Percentiles rank a stretch among this genome's conserved stretches.
Conservation (phyloP, 2,888 invertebrate species). For the Rhamphomyia laevipes region DNA sequence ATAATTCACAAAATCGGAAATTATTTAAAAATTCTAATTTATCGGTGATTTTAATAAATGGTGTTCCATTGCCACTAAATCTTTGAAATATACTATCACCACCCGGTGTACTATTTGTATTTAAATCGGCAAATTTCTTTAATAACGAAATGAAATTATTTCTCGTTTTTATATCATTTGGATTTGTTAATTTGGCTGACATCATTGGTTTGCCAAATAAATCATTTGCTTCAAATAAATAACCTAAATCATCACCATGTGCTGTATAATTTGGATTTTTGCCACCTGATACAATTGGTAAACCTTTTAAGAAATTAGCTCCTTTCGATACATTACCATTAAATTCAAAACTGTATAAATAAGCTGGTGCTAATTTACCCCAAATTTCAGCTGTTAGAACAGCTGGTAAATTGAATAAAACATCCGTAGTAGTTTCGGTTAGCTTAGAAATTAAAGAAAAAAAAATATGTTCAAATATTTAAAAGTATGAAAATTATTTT, state of each 20-base stretch:
- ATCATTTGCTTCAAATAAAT: constrained; percentile 55
- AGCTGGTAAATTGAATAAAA: constrained; percentile 65
- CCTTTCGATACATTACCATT: constrained; percentile 48
- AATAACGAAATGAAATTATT: constrained; percentile 53
- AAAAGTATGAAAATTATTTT: background rate
- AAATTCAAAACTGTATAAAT: constrained; percentile 65
- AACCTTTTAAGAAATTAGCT: constrained; percentile 50
- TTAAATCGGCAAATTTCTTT: constrained; percentile 47
- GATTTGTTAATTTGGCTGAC: constrained; percentile 32
- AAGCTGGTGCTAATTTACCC: constrained; percentile 51
- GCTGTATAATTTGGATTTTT: constrained; percentile 37
- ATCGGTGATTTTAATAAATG: constrained; percentile 44
- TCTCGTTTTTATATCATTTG: constrained; percentile 52
- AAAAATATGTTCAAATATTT: background rate
- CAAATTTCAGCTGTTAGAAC: constrained; percentile 59
- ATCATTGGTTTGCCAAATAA: constrained; percentile 45
- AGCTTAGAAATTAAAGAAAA: constrained; percentile 22
- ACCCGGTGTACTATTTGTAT: constrained; percentile 10
- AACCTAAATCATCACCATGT: constrained; percentile 63
- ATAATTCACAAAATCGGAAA: constrained; percentile 36
- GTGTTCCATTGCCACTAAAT: constrained; percentile 37
- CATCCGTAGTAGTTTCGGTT: constrained; percentile 47
- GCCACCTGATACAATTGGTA: constrained; percentile 43
- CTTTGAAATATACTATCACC: constrained; percentile 27
- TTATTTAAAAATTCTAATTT: constrained; percentile 38